A percentile compares a stretch with the other conserved stretches of the same genome.
Conservation (phyloP, 2,888 invertebrate species). For the Lagria hirta region DNA sequence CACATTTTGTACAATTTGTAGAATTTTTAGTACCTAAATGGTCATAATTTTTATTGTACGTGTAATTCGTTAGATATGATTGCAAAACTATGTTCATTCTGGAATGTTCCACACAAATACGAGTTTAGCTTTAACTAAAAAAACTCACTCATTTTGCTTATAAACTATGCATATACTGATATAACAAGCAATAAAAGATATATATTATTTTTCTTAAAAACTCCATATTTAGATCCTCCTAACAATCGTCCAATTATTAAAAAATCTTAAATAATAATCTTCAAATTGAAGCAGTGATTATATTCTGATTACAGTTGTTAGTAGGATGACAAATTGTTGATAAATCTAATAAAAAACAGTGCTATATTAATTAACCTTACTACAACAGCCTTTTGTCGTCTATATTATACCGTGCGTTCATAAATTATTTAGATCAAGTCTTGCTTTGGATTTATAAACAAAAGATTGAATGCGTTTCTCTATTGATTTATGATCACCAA, state of each 20-base stretch:
- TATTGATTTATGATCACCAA: too few relatives aligned
- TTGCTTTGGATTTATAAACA: too few relatives aligned
- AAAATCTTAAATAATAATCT: conserved; percentile 28
- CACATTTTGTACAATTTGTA: conserved; percentile 19
- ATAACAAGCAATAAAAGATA: conserved; percentile 35
- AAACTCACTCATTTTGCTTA: conserved; percentile 14
- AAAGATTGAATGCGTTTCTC: too few relatives aligned
- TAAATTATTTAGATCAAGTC: too few relatives aligned
- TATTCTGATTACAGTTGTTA: too few relatives aligned
- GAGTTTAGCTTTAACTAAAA: conserved; percentile 9
- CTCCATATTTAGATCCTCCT: conserved; percentile 27
- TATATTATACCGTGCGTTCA: too few relatives aligned
- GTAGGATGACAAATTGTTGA: conserved; percentile 21
- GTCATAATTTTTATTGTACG: conserved; percentile 28
- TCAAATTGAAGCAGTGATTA: conserved; percentile 28
- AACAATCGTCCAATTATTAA: conserved; percentile 32
- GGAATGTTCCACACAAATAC: conserved; percentile 27
- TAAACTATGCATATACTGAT: conserved; percentile 30
- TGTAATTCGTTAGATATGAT: conserved; percentile 32
- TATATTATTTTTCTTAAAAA: conserved; percentile 29
- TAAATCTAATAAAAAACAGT: not conserved
- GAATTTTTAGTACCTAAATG: conserved; percentile 7
- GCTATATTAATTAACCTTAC: not conserved
- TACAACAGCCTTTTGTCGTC: conserved; percentile 6
- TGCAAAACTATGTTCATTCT: conserved; percentile 23